Conservation (phyloP, 2,888 invertebrate genomes). For the Cerastoderma edule region DNA sequence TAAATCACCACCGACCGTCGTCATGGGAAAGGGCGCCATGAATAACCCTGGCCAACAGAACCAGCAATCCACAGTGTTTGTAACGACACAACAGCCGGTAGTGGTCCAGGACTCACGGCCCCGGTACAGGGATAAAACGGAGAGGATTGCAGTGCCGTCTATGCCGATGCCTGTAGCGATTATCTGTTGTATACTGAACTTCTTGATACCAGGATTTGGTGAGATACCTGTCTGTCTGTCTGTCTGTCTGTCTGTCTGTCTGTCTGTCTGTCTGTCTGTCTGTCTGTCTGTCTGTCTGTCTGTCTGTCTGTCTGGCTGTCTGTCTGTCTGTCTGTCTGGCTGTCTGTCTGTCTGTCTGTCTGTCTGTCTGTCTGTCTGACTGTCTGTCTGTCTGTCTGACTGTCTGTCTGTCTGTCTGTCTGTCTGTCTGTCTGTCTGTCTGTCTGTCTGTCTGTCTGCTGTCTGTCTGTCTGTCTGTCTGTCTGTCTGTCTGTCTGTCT, state of each 20-base stretch:
- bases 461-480: constrained; percentile 14
- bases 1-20: no score
- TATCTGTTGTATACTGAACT: constrained; percentile 73
- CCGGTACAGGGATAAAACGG: constrained; percentile 44
- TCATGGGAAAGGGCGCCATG: neutral
- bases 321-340: constrained; percentile 27
- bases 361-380: neutral
- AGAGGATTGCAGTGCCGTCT: constrained; percentile 82
- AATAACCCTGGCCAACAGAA: neutral
- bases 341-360: neutral
- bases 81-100: neutral
- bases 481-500: constrained; percentile 18
- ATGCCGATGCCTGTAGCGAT: constrained; percentile 84
- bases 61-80: neutral
- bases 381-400: neutral
- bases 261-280: constrained; percentile 23
- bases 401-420: constrained; percentile 23
- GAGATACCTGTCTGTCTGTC: constrained; percentile 24
- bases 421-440: constrained; percentile 27
- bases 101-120: neutral
- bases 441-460: constrained; percentile 4
- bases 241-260: constrained; percentile 20
- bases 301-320: constrained; percentile 23
- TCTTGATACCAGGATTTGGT: constrained; percentile 76
- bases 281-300: no score